A percentile compares a stretch with the other conserved stretches of the same genome.
These are phyloP conservation scores for Muscicapa adusta DNA, from an alignment of 2,113 vertebrate genomes.

Conservation along the genomic window DNA sequence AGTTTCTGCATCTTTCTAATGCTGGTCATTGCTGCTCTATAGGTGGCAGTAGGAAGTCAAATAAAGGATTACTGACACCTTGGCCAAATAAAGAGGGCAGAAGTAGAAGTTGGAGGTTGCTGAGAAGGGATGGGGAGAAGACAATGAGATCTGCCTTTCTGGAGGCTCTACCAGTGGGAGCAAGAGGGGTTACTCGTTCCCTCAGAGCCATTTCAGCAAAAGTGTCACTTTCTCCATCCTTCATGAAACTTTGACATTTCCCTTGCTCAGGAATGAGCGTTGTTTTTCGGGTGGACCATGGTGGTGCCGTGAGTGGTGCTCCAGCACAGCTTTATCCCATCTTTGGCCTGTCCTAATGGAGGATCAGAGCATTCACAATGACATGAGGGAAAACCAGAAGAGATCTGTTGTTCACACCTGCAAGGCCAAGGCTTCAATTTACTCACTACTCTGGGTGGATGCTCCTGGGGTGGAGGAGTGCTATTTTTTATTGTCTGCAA, in stretches of 20 bases:
- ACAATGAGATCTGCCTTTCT: neutral
- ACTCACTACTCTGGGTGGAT: neutral
- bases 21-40: neutral
- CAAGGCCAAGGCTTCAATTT: neutral
- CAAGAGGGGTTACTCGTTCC: accelerated
- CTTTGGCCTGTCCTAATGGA: neutral
- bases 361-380: accelerated
- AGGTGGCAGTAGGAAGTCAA: neutral
- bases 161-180: neutral
- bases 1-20: neutral
- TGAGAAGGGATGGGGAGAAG: neutral
- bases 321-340: neutral
- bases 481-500: neutral
- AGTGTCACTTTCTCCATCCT: accelerated
- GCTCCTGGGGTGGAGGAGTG: neutral
- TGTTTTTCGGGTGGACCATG: neutral
- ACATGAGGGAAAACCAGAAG: neutral
- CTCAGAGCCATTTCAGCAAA: neutral
- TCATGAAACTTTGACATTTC: neutral
- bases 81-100: neutral
- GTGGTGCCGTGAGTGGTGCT: neutral
- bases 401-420: neutral
- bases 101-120: neutral
- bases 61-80: neutral
- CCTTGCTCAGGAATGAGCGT: neutral